phyloP scores from a whole-genome alignment of 2,797 vertebrate genomes.

The Sebastes diaconus region DNA sequence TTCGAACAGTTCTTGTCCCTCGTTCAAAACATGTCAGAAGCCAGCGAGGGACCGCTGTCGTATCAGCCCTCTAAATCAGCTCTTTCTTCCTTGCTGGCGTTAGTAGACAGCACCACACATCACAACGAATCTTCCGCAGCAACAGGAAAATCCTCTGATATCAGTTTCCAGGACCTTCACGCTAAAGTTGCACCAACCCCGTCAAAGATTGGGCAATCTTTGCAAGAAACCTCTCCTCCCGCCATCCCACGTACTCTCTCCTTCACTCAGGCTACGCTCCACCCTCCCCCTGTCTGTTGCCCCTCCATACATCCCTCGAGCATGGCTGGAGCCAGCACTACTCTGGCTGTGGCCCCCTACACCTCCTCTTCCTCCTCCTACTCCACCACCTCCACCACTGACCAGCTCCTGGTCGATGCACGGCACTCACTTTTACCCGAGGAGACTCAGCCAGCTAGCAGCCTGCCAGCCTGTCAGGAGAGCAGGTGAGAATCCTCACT shows the following conservation, averaged over 20 bases:
- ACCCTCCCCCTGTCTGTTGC: conserved; percentile 66
- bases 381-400: conserved; percentile 76
- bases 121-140: background rate
- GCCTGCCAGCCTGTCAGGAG: conserved; percentile 80
- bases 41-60: conserved; percentile 55
- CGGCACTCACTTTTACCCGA: conserved; percentile 90
- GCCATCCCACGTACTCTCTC: conserved; percentile 74
- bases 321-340: conserved; percentile 63
- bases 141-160: conserved; percentile 22
- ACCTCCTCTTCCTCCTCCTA: conserved; percentile 57
- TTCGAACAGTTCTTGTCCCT: conserved; percentile 66
- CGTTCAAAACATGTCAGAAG: conserved; percentile 62
- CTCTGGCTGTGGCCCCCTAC: conserved; percentile 68
- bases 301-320: conserved; percentile 69
- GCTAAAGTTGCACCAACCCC: conserved; percentile 76
- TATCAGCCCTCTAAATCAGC: conserved; percentile 67
- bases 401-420: conserved; percentile 84
- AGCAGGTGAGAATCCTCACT: conserved; percentile 92
- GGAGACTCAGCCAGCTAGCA: conserved; percentile 92
- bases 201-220: conserved; percentile 68
- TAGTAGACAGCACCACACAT: background rate
- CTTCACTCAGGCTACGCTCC: conserved; percentile 53
- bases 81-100: conserved; percentile 28
- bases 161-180: conserved; percentile 80
- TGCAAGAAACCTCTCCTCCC: conserved; percentile 75